Evolutionary conservation across 1,140 invertebrate species (phyloP), one percentile per base, ranked within the genome.

Genomic region (Platyscapa corneri): DNA sequence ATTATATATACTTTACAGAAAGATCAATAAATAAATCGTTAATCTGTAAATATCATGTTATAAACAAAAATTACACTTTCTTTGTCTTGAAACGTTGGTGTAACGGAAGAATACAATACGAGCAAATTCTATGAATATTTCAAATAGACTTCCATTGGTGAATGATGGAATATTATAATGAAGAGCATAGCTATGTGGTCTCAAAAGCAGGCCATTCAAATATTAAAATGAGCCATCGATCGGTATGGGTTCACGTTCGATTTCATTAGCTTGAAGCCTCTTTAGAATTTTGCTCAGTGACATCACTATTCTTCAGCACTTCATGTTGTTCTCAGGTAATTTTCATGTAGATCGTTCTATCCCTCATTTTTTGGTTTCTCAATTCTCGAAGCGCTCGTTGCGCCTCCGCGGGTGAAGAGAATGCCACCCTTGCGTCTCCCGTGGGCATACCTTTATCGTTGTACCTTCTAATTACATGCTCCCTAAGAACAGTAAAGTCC

Each of bases 371-470:
- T 37, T 93, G 89, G 37, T 93, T 92, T 46, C 94, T 91, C 3
- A 96, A 91, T 67, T 94, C 93, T 18, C 95, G 94, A 3, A 97
- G 93, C 0, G 97, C 97, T 34, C 95, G 94, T 83, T 96, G 94
- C 0, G 97, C 97, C 82, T 98, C 97, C 30, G 95, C 94, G 0
- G 96, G 95, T 1, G 95, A 95, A 0, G 94, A 93, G 89, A 99
- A 98, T 0, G 96, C 95, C 0, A 99, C 96, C 16, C 97, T 95
- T 2, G 97, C 97, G 91, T 99, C 98, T 0, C 97, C 97, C 1
- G 98, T 98, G 0, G 97, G 96, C 91, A 96, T 95, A 0, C 97
- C 96, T 74, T 96, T 95, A 46, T 97, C 97, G 90, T 97, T 97
- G 91, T 96, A 98, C 1, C 97, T 94, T 46, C 97, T 90, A 83